Conservation (phyloP, 2,888 invertebrate species). For the Ectobius pallidus region DNA sequence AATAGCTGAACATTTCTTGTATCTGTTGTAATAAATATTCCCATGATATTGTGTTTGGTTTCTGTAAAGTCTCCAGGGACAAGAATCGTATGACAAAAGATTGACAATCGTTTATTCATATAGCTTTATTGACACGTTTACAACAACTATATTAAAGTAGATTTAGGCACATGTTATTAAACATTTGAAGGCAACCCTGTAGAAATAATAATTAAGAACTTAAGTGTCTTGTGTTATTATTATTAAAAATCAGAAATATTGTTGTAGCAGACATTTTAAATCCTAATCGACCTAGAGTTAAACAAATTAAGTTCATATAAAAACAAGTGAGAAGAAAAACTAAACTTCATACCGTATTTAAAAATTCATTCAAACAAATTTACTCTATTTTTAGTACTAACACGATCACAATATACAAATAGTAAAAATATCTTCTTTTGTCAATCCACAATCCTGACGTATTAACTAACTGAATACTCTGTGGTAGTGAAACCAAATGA, state of each 20-base stretch:
- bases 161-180: too few species aligned
- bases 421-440: constrained; percentile 7
- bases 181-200: background rate
- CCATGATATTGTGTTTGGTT: too few species aligned
- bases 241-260: background rate
- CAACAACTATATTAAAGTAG: too few species aligned
- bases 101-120: too few species aligned
- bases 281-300: background rate
- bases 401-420: constrained; percentile 19
- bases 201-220: background rate
- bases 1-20: too few species aligned
- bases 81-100: too few species aligned
- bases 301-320: constrained; percentile 7
- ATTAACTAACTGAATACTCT: constrained; percentile 3
- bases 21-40: too few species aligned
- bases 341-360: background rate
- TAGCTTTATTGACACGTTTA: too few species aligned
- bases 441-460: background rate
- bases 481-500: background rate
- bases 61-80: too few species aligned
- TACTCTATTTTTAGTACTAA: constrained; percentile 7
- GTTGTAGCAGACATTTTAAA: constrained; percentile 1
- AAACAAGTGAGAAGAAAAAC: constrained; percentile 4
- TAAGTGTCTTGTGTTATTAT: background rate
- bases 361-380: background rate